Percentiles rank a stretch among this genome's conserved stretches.
These are phyloP conservation scores for Calephelis virginiensis DNA, from an alignment of 1,140 invertebrate genomes.

Conservation along the genomic window DNA sequence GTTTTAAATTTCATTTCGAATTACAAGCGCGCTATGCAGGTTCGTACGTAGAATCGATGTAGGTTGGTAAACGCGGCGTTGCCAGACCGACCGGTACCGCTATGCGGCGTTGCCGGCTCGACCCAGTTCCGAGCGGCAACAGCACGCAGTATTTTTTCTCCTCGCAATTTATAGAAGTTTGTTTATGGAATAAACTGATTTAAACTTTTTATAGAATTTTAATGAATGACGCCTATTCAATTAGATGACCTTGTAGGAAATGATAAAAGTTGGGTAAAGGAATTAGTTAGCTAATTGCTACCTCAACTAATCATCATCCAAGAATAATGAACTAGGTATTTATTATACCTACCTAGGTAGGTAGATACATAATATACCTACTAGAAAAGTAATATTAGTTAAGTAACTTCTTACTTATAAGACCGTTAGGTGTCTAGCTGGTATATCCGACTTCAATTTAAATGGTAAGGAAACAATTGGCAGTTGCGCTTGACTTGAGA, in stretches of 20 bases:
- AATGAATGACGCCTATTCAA: conserved; percentile 6
- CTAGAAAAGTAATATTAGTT: too few species aligned
- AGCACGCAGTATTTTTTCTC: conserved; percentile 44
- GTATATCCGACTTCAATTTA: too few species aligned
- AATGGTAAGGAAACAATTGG: too few species aligned
- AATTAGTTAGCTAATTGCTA: not conserved
- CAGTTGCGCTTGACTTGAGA: too few species aligned
- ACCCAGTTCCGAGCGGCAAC: conserved; percentile 56
- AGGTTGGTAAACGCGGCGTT: conserved; percentile 39
- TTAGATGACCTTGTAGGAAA: conserved; percentile 1
- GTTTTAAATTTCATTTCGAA: conserved; percentile 23
- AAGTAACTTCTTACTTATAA: too few species aligned
- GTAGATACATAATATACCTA: too few species aligned
- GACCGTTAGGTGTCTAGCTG: too few species aligned
- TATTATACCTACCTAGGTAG: too few species aligned
- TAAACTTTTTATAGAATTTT: conserved; percentile 19
- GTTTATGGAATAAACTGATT: conserved; percentile 29
- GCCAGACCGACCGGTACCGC: conserved; percentile 51
- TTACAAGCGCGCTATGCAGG: conserved; percentile 18
- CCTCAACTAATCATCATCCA: too few species aligned
- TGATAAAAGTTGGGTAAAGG: not conserved
- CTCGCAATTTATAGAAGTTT: conserved; percentile 38
- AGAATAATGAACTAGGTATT: not conserved
- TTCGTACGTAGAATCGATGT: conserved; percentile 37
- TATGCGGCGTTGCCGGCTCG: conserved; percentile 60